Base-by-base conservation (phyloP, 1,140 invertebrate species). In the Bombus turneri region DNA sequence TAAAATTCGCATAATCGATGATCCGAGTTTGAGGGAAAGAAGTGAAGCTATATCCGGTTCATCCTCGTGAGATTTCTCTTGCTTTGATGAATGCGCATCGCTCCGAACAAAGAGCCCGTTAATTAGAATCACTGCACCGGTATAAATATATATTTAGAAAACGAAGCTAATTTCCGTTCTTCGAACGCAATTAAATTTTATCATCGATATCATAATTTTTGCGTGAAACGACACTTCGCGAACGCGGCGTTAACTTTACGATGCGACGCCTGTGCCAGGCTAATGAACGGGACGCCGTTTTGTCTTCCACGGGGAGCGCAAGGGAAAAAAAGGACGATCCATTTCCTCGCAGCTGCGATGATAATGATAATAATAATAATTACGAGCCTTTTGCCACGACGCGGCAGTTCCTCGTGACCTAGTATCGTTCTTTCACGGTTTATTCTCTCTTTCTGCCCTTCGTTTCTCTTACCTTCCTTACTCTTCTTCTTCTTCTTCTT, bases 361-460 rank as follows among this genome's bases (percentile, higher is more conserved):
- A 62, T 53, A 62, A 73, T 81, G 69, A 81, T 74, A 53, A 85
- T 74, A 74, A 81, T 73, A 66, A 81, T 81, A 81, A 85, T 85
- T 85, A 73, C 69, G 59, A 81, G 12, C 31, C 31, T 41, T 62
- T 77, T 74, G 47, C 47, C 47, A 53, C 25, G 31, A 69, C 66
- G 13, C 59, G 59, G 2, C 47, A 74, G 57, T 76, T 78, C 66
- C 41, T 83, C 75, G 53, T 64, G 53, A 78, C 47, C 59, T n/a
- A 68, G 37, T 66, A 43, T 25, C 73, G 3, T 66, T 66, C 15
- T 43, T 62, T 57, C 25, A 13, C 10, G 31, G 9, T 66, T 68
- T 53, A 53, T 9, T 8, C 64, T 25, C 15, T 18, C 62, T 13
- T 9, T 31, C 53, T 13, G 12, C n/a, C n/a, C 34, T 10, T 43